Conservation (phyloP, 2,113 vertebrate species). For the Lates calcarifer region DNA sequence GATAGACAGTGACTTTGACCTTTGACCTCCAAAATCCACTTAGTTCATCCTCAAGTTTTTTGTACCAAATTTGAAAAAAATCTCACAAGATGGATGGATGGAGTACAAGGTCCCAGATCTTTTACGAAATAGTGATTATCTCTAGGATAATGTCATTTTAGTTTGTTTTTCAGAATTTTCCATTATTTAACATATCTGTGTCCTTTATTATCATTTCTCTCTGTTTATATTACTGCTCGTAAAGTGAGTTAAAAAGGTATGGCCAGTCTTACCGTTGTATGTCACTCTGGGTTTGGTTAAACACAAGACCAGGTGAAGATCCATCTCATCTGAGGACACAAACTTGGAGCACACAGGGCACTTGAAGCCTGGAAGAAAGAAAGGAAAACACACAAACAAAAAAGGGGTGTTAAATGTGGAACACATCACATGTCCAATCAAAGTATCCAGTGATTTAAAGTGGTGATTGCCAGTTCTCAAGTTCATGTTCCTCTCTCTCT, state of each 20-base stretch:
- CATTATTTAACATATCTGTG: neutral
- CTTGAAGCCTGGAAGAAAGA: constrained; percentile 90
- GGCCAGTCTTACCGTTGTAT: constrained; percentile 91
- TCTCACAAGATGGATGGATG: no score
- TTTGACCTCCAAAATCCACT: no score
- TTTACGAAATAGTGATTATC: no score
- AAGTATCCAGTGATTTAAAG: no score
- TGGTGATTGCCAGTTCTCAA: neutral
- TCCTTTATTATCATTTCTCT: no score
- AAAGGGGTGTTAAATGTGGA: neutral
- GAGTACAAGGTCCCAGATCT: no score
- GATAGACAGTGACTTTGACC: no score
- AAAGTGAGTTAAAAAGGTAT: neutral
- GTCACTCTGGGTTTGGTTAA: constrained; percentile 97
- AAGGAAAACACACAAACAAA: neutral
- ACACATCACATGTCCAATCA: neutral
- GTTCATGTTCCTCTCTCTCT: neutral
- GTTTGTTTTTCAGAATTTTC: no score
- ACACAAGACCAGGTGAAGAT: constrained; percentile 96
- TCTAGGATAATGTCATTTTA: no score
- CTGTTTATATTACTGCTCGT: neutral
- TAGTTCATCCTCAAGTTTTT: no score
- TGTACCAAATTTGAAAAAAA: no score
- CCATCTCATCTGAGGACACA: constrained; percentile 96
- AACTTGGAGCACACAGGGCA: constrained; percentile 98